Evolutionary conservation across 2,113 vertebrate genomes (phyloP).

Genomic region (Astatoreochromis straeleni): DNA sequence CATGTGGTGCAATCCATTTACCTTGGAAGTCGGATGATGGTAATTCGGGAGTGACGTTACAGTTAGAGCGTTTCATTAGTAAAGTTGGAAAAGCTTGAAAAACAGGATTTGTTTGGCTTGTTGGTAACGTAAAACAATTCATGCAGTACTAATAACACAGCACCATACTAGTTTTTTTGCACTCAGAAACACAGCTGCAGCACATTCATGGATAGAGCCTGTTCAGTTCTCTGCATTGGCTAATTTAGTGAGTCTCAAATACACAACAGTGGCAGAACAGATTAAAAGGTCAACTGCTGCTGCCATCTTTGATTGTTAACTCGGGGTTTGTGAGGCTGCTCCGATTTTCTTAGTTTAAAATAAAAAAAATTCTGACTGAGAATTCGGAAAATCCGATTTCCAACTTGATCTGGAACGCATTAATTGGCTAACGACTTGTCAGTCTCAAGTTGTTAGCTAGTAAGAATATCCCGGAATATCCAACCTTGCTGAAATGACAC

Average conservation of each 20-base stretch:
- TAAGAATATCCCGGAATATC: neutral
- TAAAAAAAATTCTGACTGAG: neutral
- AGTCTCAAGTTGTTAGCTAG: neutral
- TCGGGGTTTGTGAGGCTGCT: neutral
- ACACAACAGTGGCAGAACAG: neutral
- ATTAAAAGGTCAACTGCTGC: neutral
- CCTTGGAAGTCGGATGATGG: neutral
- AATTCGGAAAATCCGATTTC: neutral
- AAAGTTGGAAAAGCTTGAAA: neutral
- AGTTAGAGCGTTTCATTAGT: neutral
- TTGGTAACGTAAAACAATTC: fast-evolving
- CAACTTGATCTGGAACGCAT: neutral
- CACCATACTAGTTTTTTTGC: neutral
- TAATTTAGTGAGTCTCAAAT: neutral
- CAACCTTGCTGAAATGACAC: neutral
- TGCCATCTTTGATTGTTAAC: neutral
- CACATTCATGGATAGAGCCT: neutral
- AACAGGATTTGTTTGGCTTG: neutral
- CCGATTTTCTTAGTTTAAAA: neutral
- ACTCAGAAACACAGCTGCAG: neutral
- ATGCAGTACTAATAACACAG: neutral
- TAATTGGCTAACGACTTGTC: neutral
- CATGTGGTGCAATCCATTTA: neutral
- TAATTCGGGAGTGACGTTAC: neutral
- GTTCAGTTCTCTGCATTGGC: neutral